Percentiles rank a stretch among this genome's conserved stretches.
phyloP scores from a whole-genome alignment of 2,113 vertebrate species.

The Pan paniscus region DNA sequence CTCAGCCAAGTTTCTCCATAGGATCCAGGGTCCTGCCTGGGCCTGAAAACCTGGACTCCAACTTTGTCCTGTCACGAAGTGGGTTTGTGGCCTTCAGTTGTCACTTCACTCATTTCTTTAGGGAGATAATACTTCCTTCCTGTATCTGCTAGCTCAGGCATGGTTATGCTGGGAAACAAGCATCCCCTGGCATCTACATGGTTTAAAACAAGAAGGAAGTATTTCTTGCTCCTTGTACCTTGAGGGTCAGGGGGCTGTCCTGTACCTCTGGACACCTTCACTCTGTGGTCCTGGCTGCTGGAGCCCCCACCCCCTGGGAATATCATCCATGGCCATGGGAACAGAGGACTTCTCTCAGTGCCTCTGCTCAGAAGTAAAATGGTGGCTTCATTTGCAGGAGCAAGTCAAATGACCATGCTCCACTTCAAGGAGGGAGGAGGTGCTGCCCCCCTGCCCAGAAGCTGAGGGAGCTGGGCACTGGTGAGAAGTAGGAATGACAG shows the following conservation, averaged over 20 bases:
- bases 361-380: neutral
- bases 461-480: neutral
- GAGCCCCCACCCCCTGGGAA: neutral
- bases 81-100: neutral
- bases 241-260: accelerated
- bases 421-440: neutral
- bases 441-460: accelerated
- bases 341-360: neutral
- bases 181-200: accelerated
- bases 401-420: neutral
- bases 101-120: neutral
- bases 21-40: neutral
- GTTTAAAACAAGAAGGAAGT: neutral
- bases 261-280: accelerated
- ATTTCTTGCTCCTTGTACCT: neutral
- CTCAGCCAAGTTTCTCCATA: accelerated
- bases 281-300: accelerated
- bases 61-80: accelerated
- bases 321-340: accelerated
- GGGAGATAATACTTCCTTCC: neutral
- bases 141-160: neutral
- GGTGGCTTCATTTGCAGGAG: neutral
- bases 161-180: neutral
- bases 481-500: accelerated
- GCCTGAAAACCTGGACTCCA: neutral